Conservation (phyloP, 2,113 vertebrate genomes). For the Sciurus niger region DNA sequence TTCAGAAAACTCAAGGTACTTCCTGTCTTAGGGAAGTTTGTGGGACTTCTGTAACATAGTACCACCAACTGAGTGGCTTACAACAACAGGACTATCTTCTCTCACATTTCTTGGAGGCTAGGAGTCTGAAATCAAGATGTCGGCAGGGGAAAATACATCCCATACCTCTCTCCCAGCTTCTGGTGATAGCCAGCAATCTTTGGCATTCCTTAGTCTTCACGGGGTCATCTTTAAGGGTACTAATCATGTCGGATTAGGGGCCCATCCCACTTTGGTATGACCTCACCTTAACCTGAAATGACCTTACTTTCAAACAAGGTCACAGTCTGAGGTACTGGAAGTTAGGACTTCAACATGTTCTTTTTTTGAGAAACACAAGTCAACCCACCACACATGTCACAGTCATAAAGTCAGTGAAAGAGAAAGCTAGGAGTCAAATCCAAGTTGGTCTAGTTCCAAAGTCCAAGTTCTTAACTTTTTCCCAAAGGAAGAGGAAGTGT, state of each 20-base stretch:
- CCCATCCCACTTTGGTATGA: neutral
- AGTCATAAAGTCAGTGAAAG: neutral
- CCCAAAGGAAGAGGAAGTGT: constrained; percentile 51
- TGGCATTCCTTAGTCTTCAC: neutral
- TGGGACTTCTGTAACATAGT: neutral
- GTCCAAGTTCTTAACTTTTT: constrained; percentile 52
- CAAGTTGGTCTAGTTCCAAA: constrained; percentile 24
- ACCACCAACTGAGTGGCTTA: neutral
- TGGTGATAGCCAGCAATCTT: neutral
- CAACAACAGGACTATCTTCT: neutral
- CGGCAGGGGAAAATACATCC: neutral
- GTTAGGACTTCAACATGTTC: neutral
- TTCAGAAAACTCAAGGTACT: neutral
- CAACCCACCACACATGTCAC: neutral
- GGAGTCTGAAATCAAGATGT: neutral
- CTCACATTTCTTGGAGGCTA: neutral
- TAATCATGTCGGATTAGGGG: neutral
- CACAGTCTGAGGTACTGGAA: neutral
- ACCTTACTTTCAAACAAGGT: neutral
- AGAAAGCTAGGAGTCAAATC: neutral
- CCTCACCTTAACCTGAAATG: neutral
- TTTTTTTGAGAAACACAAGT: neutral
- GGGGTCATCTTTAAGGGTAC: neutral
- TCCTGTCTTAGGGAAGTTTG: neutral
- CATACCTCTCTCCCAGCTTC: neutral